These are phyloP conservation scores for Panurus biarmicus DNA, from an alignment of 2,113 vertebrate species.

Conservation along the genomic window DNA sequence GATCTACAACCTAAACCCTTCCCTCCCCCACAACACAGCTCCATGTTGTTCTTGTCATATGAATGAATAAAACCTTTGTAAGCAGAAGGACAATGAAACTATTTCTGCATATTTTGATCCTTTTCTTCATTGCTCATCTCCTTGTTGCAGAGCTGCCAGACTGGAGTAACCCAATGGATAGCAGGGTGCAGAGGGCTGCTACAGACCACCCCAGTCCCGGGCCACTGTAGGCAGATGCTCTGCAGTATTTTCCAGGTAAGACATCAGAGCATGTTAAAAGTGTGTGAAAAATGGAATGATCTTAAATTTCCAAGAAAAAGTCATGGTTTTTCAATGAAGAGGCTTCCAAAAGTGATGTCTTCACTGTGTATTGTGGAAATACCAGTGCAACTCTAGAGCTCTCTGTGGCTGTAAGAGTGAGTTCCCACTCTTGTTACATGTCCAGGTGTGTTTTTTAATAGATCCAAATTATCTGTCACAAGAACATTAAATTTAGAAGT, in stretches of 20 bases:
- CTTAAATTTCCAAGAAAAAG: not conserved
- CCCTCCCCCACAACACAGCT: not conserved
- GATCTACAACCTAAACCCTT: not conserved
- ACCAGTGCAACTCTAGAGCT: not conserved
- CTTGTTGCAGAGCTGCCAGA: slow-evolving; percentile 64
- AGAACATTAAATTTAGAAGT: not conserved
- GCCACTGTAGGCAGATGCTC: slow-evolving; percentile 54
- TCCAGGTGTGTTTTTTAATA: not conserved
- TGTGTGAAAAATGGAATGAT: not conserved
- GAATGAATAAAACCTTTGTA: not conserved
- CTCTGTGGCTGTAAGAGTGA: not conserved
- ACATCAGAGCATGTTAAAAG: not conserved
- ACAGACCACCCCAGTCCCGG: not conserved
- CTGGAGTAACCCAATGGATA: slow-evolving; percentile 51
- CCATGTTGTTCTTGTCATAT: not conserved
- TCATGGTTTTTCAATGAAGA: not conserved
- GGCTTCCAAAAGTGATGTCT: not conserved
- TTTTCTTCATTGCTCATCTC: not conserved
- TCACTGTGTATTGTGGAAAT: not conserved
- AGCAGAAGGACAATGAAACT: not conserved
- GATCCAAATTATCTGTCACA: fast-evolving
- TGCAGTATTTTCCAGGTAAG: slow-evolving; percentile 73
- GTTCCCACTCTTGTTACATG: not conserved
- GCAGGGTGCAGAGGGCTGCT: slow-evolving; percentile 48
- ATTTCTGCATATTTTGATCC: not conserved